Base-by-base conservation (phyloP, 2,113 vertebrate species). In the Vidua chalybeata region DNA sequence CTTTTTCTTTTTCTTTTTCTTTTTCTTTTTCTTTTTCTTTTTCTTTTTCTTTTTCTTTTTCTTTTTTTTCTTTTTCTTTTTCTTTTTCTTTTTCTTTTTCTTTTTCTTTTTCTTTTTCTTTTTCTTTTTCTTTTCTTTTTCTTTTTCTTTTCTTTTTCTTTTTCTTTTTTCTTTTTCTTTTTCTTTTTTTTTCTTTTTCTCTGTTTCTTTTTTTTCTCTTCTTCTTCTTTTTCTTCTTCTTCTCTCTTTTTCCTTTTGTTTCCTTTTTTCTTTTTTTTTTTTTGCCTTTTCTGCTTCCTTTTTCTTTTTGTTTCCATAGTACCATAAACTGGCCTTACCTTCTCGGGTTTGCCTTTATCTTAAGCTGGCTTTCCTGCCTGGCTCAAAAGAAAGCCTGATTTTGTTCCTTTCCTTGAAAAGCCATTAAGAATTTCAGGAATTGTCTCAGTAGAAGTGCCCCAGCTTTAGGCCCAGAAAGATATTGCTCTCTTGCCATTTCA, bases 11-110 rank as follows among this genome's bases (percentile, higher is more conserved):
- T 5, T 23, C 1, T 4, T 22, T 8, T 4, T 26, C 4, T 5
- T 7, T 6, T 5, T 27, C 2, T 3, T 33, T 20, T 10, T 8
- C 2, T 5, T 24, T 20, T 10, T 9, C 4, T 3, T 17, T 8
- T 2, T 4, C 2, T 8, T 13, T 4, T 3, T 4, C 4, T 3
- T 24, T 5, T 17, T 2, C 18, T 5, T 11, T 1, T 5, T 6
- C 2, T 1, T 13, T 52, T 1, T 4, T 4, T 8, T 2, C 4
- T 23, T 4, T 11, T 10, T 4, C 10, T 14, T 4, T 19, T 10
- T 15, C 2, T 54, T 1, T 10, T 3, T 26, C 8, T 27, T 41
- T 41, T 41, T 41, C 41, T 12, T 41, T 41, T 41, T 41, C 11
- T 41, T 41, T 41, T 3, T 3, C 2, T 27, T 49, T 1, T 10